phyloP scores from a whole-genome alignment of 2,888 invertebrate species.

The Sicus ferrugineus region DNA sequence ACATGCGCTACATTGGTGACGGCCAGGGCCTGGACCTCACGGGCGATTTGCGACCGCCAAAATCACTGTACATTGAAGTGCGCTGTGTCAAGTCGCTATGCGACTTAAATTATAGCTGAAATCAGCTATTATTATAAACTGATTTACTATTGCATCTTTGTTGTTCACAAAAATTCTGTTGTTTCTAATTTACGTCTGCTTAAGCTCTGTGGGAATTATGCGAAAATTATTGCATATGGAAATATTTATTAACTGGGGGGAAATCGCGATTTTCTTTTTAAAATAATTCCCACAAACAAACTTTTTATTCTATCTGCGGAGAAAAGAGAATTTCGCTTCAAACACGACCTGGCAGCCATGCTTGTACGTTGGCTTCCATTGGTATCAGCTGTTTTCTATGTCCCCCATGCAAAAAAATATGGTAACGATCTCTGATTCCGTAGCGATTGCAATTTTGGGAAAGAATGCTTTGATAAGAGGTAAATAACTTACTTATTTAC shows the following conservation, averaged over 20 bases:
- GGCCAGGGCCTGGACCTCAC: conserved; percentile 86
- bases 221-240: no score
- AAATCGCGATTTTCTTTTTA: no score
- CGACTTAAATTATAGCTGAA: no score
- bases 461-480: conserved; percentile 40
- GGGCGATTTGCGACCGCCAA: conserved; percentile 88
- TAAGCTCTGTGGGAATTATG: background rate
- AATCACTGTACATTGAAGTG: conserved; percentile 91
- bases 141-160: background rate
- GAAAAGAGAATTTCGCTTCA: no score
- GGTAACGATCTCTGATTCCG: conserved; percentile 44
- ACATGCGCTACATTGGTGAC: conserved; percentile 89
- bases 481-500: conserved; percentile 6
- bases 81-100: conserved; percentile 80
- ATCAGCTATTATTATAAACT: background rate
- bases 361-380: no score
- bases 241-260: no score
- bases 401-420: no score
- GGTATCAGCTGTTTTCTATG: no score
- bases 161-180: background rate
- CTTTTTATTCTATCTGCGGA: no score
- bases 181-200: background rate
- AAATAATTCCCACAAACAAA: no score
- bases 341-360: no score
- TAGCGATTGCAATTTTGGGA: conserved; percentile 42